Evolutionary conservation across 2,113 vertebrate genomes (phyloP), one percentile per base, ranked within the genome.

Genomic region (Loxodonta africana): DNA sequence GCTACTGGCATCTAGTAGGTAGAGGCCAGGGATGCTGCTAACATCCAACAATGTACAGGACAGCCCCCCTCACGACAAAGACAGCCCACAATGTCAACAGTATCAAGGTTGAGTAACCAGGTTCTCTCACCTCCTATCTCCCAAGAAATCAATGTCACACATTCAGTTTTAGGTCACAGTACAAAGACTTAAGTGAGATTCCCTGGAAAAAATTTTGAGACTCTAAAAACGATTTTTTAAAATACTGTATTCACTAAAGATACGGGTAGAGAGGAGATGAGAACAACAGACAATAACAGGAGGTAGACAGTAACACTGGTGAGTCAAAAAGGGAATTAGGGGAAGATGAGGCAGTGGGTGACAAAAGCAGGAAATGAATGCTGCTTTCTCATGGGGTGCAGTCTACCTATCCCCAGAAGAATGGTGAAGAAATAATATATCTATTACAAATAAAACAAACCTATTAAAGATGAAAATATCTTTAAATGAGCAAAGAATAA

Each of bases 161-260:
- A 48, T 0, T 67, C 5, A 87, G 37, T 28, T 60, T 93, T 76
- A 92, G 44, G 25, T 28, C 81, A 80, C 2, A 80, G 11, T 77
- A 62, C 23, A 77, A 37, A 93, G 21, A 85, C 57, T 60, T 94
- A 95, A 1, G 37, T 15, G 67, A 88, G 20, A 67, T 33, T 14
- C 18, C 37, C 46, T 73, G 5, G 28, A 62, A 77, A 92, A 95
- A 65, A 74, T 37, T 11, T 0, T 85, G 73, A 89, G 65, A 83
- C 14, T 4, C 33, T 33, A 6, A 46, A 90, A 83, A 78, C 63
- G 25, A 88, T 67, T 77, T 92, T 65, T 57, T 12, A 20, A 83
- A 84, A 77, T 46, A 67, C 62, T 89, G 23, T 85, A 82, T 73
- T 89, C 20, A 78, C 76, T 46, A 74, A 88, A 85, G n/a, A 80